A percentile compares a stretch with the other conserved stretches of the same genome.
Conservation (phyloP, 1,140 invertebrate species). For the Caenorhabditis brenneri region DNA sequence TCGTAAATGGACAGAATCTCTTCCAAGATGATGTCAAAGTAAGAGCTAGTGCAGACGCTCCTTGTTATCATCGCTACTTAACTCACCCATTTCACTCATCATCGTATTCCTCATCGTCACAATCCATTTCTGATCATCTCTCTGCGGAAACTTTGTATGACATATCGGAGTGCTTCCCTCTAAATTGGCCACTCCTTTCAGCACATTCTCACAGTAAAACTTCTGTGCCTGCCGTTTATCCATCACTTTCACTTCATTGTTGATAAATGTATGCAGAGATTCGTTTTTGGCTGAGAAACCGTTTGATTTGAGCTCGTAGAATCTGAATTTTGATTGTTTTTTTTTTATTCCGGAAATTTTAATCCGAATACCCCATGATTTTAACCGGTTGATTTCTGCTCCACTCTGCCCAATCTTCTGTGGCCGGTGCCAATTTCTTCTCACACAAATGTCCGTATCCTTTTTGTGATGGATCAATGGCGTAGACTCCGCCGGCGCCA, state of each 20-base stretch:
- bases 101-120: not conserved
- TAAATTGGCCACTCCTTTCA: not conserved
- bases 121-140: not conserved
- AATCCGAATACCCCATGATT: slow-evolving; percentile 6
- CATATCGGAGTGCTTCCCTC: slow-evolving; percentile 5
- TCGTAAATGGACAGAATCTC: too few species aligned
- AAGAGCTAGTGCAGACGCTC: not conserved
- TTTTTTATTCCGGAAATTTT: too few species aligned
- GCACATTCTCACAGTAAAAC: not conserved
- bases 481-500: not conserved
- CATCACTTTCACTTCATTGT: not conserved
- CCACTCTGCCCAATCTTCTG: not conserved
- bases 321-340: not conserved
- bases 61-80: not conserved
- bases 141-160: not conserved
- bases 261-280: not conserved
- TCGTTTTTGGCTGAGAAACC: not conserved
- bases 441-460: not conserved
- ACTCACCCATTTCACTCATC: not conserved
- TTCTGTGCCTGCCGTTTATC: not conserved
- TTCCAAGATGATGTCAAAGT: too few species aligned
- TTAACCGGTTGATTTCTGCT: not conserved
- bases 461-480: not conserved
- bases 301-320: not conserved
- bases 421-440: not conserved